Conservation (phyloP, 1,140 invertebrate species). For the Drosophila sproati region DNA sequence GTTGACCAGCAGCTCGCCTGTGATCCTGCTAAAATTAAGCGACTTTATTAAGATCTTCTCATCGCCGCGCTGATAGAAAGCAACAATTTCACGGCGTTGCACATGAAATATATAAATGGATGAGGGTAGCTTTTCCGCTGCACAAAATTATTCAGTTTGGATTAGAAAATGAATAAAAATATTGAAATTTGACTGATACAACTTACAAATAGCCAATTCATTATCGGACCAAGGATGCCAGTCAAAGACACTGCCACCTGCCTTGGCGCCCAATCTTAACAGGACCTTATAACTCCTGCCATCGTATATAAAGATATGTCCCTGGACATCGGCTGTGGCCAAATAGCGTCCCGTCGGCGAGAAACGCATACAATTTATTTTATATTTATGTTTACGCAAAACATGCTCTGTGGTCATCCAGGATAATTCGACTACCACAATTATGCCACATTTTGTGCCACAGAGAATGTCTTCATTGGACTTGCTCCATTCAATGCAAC, state of each 20-base stretch:
- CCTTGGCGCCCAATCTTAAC: conserved; percentile 25
- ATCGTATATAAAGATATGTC: conserved; percentile 65
- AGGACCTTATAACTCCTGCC: conserved; percentile 37
- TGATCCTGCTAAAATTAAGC: conserved; percentile 75
- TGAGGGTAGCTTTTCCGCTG: conserved; percentile 63
- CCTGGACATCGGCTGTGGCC: conserved; percentile 65
- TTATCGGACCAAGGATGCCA: conserved; percentile 80
- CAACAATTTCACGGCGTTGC: conserved; percentile 64
- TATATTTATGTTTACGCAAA: conserved; percentile 48
- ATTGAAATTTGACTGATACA: no score
- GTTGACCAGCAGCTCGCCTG: conserved; percentile 78
- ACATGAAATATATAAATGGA: conserved; percentile 72
- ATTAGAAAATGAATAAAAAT: background rate
- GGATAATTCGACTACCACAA: conserved; percentile 51
- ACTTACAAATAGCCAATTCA: conserved; percentile 74
- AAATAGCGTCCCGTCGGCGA: conserved; percentile 67
- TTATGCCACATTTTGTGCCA: conserved; percentile 54
- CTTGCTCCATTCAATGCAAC: conserved; percentile 71
- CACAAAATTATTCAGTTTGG: background rate
- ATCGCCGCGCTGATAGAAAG: conserved; percentile 69
- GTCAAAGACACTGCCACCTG: conserved; percentile 54
- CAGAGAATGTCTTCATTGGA: conserved; percentile 59
- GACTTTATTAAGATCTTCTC: conserved; percentile 58
- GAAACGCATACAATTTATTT: conserved; percentile 60
- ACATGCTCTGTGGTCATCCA: conserved; percentile 20